These are phyloP conservation scores for Plodia interpunctella DNA, from an alignment of 1,140 invertebrate genomes.

Conservation along the genomic window DNA sequence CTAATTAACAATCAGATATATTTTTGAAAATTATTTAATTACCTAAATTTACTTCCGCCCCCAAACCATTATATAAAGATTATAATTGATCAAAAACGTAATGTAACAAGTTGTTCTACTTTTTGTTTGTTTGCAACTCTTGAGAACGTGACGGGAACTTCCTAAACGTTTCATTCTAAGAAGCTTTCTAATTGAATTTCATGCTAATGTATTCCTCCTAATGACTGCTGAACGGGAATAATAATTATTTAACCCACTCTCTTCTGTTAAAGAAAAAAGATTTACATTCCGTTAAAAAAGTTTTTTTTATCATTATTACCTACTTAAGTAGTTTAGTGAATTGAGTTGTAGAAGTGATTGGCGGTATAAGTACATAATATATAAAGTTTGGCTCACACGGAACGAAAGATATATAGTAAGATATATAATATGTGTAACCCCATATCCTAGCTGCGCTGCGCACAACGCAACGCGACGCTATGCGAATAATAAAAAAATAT, in stretches of 20 bases:
- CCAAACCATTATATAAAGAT: too few species aligned
- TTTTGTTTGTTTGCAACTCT: background rate
- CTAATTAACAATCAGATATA: too few species aligned
- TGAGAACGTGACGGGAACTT: constrained; percentile 19
- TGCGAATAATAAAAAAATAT: too few species aligned
- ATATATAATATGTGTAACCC: too few species aligned
- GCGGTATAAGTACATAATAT: background rate
- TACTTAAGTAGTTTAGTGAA: background rate
- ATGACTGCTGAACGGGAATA: constrained; percentile 26
- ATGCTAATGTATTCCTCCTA: constrained; percentile 37
- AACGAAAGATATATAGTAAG: background rate
- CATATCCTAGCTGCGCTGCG: too few species aligned
- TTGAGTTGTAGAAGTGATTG: background rate
- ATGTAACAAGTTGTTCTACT: background rate
- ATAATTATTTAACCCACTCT: constrained; percentile 14
- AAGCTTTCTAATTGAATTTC: constrained; percentile 32
- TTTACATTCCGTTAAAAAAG: too few species aligned
- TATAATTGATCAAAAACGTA: background rate
- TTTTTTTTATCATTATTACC: background rate
- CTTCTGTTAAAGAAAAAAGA: background rate
- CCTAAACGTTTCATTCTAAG: constrained; percentile 28
- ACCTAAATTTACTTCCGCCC: too few species aligned
- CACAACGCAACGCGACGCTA: too few species aligned
- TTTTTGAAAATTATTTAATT: too few species aligned
- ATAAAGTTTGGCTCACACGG: background rate